Percentiles rank a stretch among this genome's conserved stretches.
Conservation (phyloP, 1,140 invertebrate genomes). For the Solenopsis invicta region DNA sequence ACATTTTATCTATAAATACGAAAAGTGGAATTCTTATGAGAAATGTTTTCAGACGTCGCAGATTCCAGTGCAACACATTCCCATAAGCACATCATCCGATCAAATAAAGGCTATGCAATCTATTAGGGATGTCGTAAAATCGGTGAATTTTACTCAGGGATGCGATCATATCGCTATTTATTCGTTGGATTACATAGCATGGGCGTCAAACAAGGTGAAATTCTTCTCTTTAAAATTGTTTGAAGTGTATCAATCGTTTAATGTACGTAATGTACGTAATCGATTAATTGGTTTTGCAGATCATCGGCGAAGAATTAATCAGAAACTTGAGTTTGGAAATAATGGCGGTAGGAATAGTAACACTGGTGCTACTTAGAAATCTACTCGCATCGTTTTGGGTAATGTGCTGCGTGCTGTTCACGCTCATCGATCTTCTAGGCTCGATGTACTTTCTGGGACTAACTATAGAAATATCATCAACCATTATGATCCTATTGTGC, state of each 20-base stretch:
- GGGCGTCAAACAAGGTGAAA: slow-evolving; percentile 83
- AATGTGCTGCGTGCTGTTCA: slow-evolving; percentile 87
- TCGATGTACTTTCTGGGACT: slow-evolving; percentile 88
- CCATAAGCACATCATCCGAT: slow-evolving; percentile 80
- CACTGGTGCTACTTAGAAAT: slow-evolving; percentile 87
- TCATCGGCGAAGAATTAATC: slow-evolving; percentile 88
- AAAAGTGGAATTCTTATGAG: not conserved
- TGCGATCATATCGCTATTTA: slow-evolving; percentile 79
- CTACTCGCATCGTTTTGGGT: slow-evolving; percentile 87
- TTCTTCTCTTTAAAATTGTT: not conserved
- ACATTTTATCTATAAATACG: not conserved
- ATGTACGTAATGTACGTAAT: not conserved
- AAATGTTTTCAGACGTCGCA: slow-evolving; percentile 79
- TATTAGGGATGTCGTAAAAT: slow-evolving; percentile 77
- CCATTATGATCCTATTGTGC: slow-evolving; percentile 86
- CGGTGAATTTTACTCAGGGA: slow-evolving; percentile 79
- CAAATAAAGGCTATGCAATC: slow-evolving; percentile 83
- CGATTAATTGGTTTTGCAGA: slow-evolving; percentile 78
- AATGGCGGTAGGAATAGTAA: slow-evolving; percentile 87
- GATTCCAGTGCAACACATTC: slow-evolving; percentile 83
- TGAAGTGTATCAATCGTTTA: not conserved
- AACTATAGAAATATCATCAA: slow-evolving; percentile 88
- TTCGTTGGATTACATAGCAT: slow-evolving; percentile 82
- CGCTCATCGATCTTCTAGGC: slow-evolving; percentile 88
- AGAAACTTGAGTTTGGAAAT: slow-evolving; percentile 87